A percentile compares a stretch with the other conserved stretches of the same genome.
phyloP scores from a whole-genome alignment of 2,888 invertebrate species.

The Lasiommata megera region DNA sequence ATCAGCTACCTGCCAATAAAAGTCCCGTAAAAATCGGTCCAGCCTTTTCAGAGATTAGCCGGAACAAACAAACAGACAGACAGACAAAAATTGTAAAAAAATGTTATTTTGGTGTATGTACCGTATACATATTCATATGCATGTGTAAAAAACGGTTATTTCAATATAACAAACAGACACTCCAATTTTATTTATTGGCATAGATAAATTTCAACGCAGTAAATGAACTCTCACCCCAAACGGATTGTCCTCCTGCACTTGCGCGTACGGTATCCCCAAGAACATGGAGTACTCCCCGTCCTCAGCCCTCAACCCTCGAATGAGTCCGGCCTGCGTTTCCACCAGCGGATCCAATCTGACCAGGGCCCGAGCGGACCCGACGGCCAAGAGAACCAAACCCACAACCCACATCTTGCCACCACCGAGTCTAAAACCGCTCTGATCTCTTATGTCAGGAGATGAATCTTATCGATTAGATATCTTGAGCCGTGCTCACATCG shows the following conservation, averaged over 20 bases:
- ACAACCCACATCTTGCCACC: slow-evolving; percentile 11
- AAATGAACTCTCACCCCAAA: slow-evolving; percentile 54
- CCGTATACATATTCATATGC: too few relatives aligned
- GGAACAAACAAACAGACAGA: too few relatives aligned
- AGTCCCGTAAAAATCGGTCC: too few relatives aligned
- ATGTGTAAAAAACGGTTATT: too few relatives aligned
- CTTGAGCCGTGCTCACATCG: background rate
- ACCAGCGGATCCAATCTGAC: slow-evolving; percentile 43
- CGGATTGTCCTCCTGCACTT: slow-evolving; percentile 49
- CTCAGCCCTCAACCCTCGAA: slow-evolving; percentile 43
- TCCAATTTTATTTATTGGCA: too few relatives aligned
- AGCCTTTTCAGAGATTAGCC: too few relatives aligned
- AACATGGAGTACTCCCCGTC: slow-evolving; percentile 51
- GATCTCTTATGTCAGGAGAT: background rate
- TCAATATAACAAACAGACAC: too few relatives aligned
- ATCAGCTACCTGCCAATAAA: too few relatives aligned
- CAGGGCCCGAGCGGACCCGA: slow-evolving; percentile 2
- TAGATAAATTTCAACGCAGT: too few relatives aligned
- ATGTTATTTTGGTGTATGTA: too few relatives aligned
- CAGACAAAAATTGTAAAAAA: too few relatives aligned
- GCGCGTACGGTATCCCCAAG: slow-evolving; percentile 60
- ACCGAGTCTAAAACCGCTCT: background rate
- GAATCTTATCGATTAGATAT: background rate
- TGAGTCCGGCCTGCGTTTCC: slow-evolving; percentile 40
- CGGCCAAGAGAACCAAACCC: background rate